A percentile compares a stretch with the other conserved stretches of the same genome.
phyloP scores from a whole-genome alignment of 2,888 invertebrate genomes.

The Dexiosoma caninum region DNA sequence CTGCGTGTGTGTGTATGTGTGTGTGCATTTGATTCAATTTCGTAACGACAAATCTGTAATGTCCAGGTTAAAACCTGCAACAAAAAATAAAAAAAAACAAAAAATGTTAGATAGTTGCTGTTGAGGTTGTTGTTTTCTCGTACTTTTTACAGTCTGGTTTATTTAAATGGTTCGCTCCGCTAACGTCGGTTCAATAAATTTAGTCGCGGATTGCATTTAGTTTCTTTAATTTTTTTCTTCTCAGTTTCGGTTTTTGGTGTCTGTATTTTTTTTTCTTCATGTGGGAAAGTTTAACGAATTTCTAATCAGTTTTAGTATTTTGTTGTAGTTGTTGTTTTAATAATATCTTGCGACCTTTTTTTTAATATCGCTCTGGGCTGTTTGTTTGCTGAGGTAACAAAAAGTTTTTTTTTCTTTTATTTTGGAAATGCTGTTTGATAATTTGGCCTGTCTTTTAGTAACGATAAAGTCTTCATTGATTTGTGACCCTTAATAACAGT shows the following conservation, averaged over 20 bases:
- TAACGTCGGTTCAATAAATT: slow-evolving; percentile 64
- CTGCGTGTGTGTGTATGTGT: slow-evolving; percentile 1
- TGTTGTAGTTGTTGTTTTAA: slow-evolving; percentile 52
- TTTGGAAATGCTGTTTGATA: slow-evolving; percentile 39
- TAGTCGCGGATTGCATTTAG: slow-evolving; percentile 64
- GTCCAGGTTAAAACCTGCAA: slow-evolving; percentile 46
- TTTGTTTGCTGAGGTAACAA: background rate
- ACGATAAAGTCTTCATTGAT: slow-evolving; percentile 64
- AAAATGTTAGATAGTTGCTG: background rate
- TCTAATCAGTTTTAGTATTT: slow-evolving; percentile 58
- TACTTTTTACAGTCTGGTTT: slow-evolving; percentile 35
- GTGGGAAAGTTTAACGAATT: slow-evolving; percentile 63
- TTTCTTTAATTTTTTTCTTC: slow-evolving; percentile 42
- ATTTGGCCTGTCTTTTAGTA: slow-evolving; percentile 54
- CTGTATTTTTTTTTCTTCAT: slow-evolving; percentile 17
- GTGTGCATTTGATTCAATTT: slow-evolving; percentile 54
- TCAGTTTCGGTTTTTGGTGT: slow-evolving; percentile 11
- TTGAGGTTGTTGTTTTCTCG: background rate
- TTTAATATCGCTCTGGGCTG: slow-evolving; percentile 22
- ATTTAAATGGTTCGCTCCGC: slow-evolving; percentile 51
- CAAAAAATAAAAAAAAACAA: background rate
- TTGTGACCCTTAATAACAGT: slow-evolving; percentile 66
- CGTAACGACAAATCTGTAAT: slow-evolving; percentile 64
- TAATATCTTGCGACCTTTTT: slow-evolving; percentile 62
- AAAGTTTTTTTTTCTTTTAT: slow-evolving; percentile 8